Conservation (phyloP, 2,888 invertebrate genomes). For the Pachydiplax longipennis region DNA sequence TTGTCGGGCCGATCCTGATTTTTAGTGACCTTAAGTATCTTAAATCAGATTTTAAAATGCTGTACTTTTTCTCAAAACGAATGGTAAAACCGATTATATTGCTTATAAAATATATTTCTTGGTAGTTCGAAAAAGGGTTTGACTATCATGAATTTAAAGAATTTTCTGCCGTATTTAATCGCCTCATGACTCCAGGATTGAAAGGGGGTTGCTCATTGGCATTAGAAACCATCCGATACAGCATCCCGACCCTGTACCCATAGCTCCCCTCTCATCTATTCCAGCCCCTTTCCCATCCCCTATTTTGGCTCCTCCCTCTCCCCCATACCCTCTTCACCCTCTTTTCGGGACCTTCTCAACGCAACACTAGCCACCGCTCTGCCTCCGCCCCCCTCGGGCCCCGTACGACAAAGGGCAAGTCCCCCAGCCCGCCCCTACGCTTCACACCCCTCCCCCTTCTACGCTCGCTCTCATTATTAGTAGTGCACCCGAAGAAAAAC, state of each 20-base stretch:
- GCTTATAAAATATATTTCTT: no score
- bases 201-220: no score
- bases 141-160: no score
- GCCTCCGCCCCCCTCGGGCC: conserved; percentile 35
- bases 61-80: no score
- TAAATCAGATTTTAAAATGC: no score
- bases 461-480: conserved; percentile 37
- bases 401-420: not conserved
- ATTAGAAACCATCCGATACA: not conserved
- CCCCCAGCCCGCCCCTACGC: not conserved
- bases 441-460: not conserved
- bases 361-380: conserved; percentile 17
- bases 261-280: not conserved
- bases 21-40: no score
- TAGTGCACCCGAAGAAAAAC: conserved; percentile 34
- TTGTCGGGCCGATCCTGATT: no score
- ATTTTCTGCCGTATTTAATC: no score
- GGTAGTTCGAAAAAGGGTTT: no score
- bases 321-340: not conserved
- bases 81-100: no score
- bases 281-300: not conserved
- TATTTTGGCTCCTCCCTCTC: not conserved
- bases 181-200: no score
- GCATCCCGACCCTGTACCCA: not conserved
- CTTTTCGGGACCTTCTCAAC: not conserved